Conservation (phyloP, 1,140 invertebrate species). For the Diprion similis region DNA sequence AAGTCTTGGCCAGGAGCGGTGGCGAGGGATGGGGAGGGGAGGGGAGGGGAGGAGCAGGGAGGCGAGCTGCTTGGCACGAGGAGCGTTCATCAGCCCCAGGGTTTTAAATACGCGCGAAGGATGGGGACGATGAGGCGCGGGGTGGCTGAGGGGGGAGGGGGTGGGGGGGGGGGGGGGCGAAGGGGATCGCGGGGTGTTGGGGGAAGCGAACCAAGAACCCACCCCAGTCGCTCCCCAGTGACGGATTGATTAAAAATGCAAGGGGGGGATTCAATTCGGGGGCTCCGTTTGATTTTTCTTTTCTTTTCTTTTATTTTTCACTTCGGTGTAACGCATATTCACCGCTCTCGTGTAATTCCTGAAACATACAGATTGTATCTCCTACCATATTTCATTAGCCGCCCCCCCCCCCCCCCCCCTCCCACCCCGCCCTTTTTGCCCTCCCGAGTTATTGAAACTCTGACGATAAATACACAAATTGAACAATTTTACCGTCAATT, state of each 20-base stretch:
- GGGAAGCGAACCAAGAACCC: neutral
- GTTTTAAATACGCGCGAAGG: constrained; percentile 62
- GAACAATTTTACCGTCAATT: too few relatives aligned
- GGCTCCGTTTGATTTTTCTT: constrained; percentile 40
- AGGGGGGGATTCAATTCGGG: constrained; percentile 58
- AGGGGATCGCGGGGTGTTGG: neutral
- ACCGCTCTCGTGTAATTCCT: too few relatives aligned
- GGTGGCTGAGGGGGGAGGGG: neutral
- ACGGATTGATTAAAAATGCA: constrained; percentile 63
- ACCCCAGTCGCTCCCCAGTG: constrained; percentile 43
- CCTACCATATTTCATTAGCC: too few relatives aligned
- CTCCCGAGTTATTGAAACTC: too few relatives aligned
- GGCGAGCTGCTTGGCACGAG: constrained; percentile 56
- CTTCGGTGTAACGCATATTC: too few relatives aligned
- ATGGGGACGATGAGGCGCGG: constrained; percentile 49
- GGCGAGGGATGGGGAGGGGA: constrained; percentile 22
- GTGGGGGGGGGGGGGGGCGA: too few relatives aligned
- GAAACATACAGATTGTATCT: too few relatives aligned
- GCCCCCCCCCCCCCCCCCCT: too few relatives aligned
- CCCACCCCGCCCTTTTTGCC: too few relatives aligned
- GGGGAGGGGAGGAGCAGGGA: constrained; percentile 9
- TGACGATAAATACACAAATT: too few relatives aligned
- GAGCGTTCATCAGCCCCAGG: constrained; percentile 63
- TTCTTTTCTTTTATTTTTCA: constrained; percentile 32
- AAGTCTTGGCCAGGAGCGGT: neutral